Base-by-base conservation (phyloP, 2,888 invertebrate genomes). In the Conchocele bisecta region DNA sequence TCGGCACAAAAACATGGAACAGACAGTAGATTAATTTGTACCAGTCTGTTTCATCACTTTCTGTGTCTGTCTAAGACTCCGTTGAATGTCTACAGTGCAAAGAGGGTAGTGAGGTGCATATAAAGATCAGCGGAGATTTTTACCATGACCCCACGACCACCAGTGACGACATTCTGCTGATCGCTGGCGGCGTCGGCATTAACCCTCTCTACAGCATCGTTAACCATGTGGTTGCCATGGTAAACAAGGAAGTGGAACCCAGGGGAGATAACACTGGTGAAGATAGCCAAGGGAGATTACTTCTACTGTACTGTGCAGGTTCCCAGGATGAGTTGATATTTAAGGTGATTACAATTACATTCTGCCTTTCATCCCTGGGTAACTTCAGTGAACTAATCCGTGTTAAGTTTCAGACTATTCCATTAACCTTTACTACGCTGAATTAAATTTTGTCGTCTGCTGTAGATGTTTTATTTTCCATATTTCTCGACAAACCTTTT, bases 121-220 rank as follows among this genome's bases (percentile, higher is more conserved):
- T 92, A 15, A 6, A 35, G 59, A 88, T 89, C 44, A 92, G 92
- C 26, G 92, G 92, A 20, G 91, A 91, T 66, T 92, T 92, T 71
- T 89, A 67, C 67, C 91, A 87, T 75, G 86, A 89, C 48, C 87
- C 89, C 1, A 56, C 78, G 22, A 57, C 77, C 2, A 64, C 74
- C 4, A 41, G 46, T n/a, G 56, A 75, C 3, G 84, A 89, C 56
- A 69, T 92, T 11, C 75, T 92, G 29, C 83, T 92, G 20, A 77
- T 92, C 33, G 92, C 92, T 11, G 92, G 92, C 6, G 92, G 92
- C 1, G 91, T 92, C 15, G 92, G 92, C 6, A 91, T 92, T 26
- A 92, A 92, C 74, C 92, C 92, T 22, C 74, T 92, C 7, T 82
- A 85, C 41, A 91, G 91, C 31, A 92, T 92, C 59, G 53, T 90